These are phyloP conservation scores for Gisinianus flammeolus DNA, from an alignment of 2,888 invertebrate species.

Conservation along the genomic window DNA sequence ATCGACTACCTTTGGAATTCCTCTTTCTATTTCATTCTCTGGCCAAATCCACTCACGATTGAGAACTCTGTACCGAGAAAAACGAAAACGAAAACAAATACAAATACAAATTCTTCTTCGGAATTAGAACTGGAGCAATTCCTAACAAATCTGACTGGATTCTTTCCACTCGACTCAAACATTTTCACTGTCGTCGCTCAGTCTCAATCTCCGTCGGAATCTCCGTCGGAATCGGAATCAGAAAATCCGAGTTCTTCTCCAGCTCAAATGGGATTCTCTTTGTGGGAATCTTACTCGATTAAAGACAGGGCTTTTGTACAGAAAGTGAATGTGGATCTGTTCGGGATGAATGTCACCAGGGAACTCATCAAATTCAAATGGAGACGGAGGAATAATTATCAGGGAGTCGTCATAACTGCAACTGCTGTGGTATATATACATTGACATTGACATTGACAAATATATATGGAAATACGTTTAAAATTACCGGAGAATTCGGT, in stretches of 20 bases:
- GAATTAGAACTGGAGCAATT: not conserved
- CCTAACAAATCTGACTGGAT: not conserved
- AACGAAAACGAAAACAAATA: too few relatives aligned
- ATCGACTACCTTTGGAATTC: too few relatives aligned
- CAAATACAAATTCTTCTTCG: not conserved
- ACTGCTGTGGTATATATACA: constrained; percentile 22
- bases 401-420: constrained; percentile 8
- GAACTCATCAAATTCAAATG: not conserved
- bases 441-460: not conserved
- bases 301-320: constrained; percentile 10
- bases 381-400: constrained; percentile 14
- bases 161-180: not conserved
- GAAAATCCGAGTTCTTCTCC: too few relatives aligned
- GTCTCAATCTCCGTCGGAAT: not conserved
- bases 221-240: not conserved
- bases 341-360: not conserved
- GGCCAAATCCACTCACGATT: not conserved
- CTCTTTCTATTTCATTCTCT: not conserved
- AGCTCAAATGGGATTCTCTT: not conserved
- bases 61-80: not conserved
- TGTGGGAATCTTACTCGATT: constrained; percentile 18
- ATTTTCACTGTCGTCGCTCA: not conserved
- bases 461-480: not conserved
- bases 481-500: not conserved
- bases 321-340: not conserved